Base-by-base conservation (phyloP, 1,140 invertebrate genomes). In the Zaprionus davidi region DNA sequence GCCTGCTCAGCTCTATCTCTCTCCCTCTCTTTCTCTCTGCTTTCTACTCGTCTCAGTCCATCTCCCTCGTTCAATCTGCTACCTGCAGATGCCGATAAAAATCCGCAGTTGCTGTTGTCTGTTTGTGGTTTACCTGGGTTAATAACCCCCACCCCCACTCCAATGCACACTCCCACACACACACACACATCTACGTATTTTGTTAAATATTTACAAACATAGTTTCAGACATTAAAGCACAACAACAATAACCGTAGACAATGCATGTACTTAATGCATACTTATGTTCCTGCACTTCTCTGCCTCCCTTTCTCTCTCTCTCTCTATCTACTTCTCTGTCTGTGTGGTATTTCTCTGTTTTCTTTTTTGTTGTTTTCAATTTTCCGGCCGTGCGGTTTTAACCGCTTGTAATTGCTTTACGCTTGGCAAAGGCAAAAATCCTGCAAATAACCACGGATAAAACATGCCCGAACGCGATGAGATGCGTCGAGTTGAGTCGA, bases 331-430 rank as follows among this genome's bases (percentile, higher is more conserved):
- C 26, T 13, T 31, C n/a, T 46, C 41, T 38, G 58, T 46, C 58
- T 64, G 11, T 56, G 44, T 55, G n/a, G 38, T n/a, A 55, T 34
- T 28, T 34, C 24, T 31, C 11, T 31, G 22, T 49, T 53, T 44
- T 59, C 15, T 24, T 59, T 59, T 20, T 38, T 76, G 57, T 44
- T 49, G n/a, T 71, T 71, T 71, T 71, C 56, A 76, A 71, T 76
- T 76, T 76, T 38, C 38, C 69, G 44, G 44, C 66, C 53, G 4
- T 76, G 76, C 41, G 72, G 72, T 76, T 78, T 75, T 49, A 78
- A 78, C 36, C 72, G 60, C 60, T 66, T 78, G 72, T 78, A 78
- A 78, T 78, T 78, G 76, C 67, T 78, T 78, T 78, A 78, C 76
- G 74, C 60, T 69, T 62, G 68, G 53, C 28, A 34, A 66, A 36